Base-by-base conservation (phyloP, 2,797 vertebrate species). In the Gymnoscopelus braueri region DNA sequence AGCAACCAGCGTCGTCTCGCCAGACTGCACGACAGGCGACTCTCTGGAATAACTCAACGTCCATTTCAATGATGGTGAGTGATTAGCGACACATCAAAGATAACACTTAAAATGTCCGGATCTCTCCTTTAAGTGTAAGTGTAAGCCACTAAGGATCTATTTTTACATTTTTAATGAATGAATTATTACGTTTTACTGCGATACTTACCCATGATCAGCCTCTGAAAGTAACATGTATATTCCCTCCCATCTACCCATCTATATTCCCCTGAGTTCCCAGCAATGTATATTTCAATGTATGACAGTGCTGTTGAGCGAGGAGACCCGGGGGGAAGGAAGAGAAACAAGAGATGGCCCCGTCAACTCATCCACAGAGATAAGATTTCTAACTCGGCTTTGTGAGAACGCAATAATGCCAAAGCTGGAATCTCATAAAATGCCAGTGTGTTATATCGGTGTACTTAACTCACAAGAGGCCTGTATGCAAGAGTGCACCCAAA, bases 381-480 rank as follows among this genome's bases (percentile, higher is more conserved):
- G 69, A 80, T 70, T 68, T 53, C 23, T 60, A 2, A 60, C n/a
- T 56, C 24, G 23, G 69, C 62, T 65, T 55, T 29, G 63, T 52
- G 66, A 62, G 75, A 72, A 84, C 72, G 63, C 74, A 76, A 83
- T 74, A 85, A 74, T 49, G 58, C 32, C 64, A 63, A 44, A 58
- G 62, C 69, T 11, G 23, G 44, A 72, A 72, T 51, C 44, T 65
- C 72, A 67, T 75, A 55, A 73, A 78, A 78, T 74, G 69, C 67
- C 68, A 67, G 62, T 67, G 60, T 35, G 47, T 58, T 51, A 75
- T 73, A 79, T 72, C 69, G 71, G 13, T 72, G 19, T 61, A 53
- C 64, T 55, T 78, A 29, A 69, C 67, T 62, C 60, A 75, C 49
- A 29, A 60, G 57, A 64, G 54, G 68, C 32, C 26, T 32, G 47